Evolutionary conservation across 2,888 invertebrate species (phyloP).

Genomic region (Eutolmus rufibarbis): DNA sequence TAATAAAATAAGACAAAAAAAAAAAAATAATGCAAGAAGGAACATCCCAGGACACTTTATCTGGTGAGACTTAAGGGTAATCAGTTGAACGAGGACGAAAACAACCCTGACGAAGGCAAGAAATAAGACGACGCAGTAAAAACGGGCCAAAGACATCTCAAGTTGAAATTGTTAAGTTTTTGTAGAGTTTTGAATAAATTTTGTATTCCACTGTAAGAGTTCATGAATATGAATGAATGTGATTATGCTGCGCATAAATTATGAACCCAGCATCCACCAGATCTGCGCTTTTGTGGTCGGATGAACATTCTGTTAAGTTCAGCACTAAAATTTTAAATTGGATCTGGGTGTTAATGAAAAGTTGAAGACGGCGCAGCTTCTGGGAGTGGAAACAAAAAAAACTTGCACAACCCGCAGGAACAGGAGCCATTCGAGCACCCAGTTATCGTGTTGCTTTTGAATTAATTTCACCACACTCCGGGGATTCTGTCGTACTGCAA

Average conservation of each 20-base stretch:
- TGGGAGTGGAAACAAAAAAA: not conserved
- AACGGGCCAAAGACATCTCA: not conserved
- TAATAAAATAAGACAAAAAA: not conserved
- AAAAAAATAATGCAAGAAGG: not conserved
- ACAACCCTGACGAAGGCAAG: constrained; percentile 34
- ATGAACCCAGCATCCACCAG: constrained; percentile 35
- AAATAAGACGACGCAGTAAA: constrained; percentile 23
- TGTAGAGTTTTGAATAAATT: constrained; percentile 46
- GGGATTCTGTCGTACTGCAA: not conserved
- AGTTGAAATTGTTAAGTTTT: constrained; percentile 45
- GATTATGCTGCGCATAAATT: constrained; percentile 46
- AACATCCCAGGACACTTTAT: constrained; percentile 30
- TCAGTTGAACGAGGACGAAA: constrained; percentile 38
- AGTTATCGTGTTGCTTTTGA: not conserved
- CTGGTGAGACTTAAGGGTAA: constrained; percentile 40
- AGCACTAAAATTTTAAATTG: constrained; percentile 45
- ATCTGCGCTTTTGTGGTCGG: constrained; percentile 46
- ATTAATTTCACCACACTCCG: not conserved
- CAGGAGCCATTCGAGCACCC: not conserved
- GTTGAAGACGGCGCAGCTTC: constrained; percentile 25
- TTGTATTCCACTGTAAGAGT: constrained; percentile 44
- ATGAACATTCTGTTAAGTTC: constrained; percentile 45
- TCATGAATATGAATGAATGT: constrained; percentile 47
- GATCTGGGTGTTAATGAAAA: constrained; percentile 41
- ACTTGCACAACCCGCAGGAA: not conserved